Base-by-base conservation (phyloP, 2,888 invertebrate genomes). In the Callyntrura sp. region DNA sequence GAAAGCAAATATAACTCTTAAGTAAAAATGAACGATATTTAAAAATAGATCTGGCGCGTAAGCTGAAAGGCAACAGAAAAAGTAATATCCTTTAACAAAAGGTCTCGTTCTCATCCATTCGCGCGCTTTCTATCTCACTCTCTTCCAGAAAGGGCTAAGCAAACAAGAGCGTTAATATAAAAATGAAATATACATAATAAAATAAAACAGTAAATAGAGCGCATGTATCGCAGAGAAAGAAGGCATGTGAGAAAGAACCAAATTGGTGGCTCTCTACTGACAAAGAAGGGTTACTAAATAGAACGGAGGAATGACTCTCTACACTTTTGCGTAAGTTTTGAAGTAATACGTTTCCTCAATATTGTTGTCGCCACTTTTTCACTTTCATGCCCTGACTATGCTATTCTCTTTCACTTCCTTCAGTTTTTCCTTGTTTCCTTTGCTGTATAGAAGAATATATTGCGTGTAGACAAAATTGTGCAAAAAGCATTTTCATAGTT, bases 151-250 rank as follows among this genome's bases (percentile, higher is more conserved):
- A 68, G 43, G 43, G 14, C 14, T 65, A 65, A 65, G 28, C 68
- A 68, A 68, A 62, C 25, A 23, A 68, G n/a, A 28, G 35, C 28
- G n/a, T 68, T 68, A 68, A 2, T 35, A 35, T 28, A 35, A n/a
- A 68, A 68, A 68, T 35, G n/a, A n/a, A 35, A 68, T 68, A 35
- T 68, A 35, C 68, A 68, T 68, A 68, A 68, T 68, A 68, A 68
- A 11, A n/a, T 57, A 57, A 4, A n/a, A n/a, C n/a, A 14, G 8
- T n/a, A 68, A 35, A 35, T 35, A 68, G 4, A 14, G 9, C 17
- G 28, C n/a, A n/a, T 35, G n/a, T 35, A 68, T 17, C 68, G n/a
- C 62, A 62, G 62, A 62, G 25, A 60, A n/a, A n/a, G 23, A n/a
- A n/a, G n/a, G n/a, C n/a, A n/a, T n/a, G n/a, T n/a, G n/a, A n/a